These are phyloP conservation scores for Physella acuta DNA, from an alignment of 1,140 invertebrate species.

Conservation along the genomic window DNA sequence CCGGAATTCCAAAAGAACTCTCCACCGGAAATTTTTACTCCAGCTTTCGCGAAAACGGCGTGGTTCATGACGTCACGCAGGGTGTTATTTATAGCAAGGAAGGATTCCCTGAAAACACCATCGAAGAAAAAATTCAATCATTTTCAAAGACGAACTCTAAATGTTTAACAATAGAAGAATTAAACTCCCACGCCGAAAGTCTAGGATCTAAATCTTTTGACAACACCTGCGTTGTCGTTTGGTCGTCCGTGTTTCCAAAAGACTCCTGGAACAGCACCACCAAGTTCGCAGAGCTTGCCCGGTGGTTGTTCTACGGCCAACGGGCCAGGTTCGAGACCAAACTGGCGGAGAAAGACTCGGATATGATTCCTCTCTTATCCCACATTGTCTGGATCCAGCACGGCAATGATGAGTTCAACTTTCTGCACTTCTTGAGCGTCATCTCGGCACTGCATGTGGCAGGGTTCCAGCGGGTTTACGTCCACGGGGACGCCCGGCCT, in stretches of 20 bases:
- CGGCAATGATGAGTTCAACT: neutral
- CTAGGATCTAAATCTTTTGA: neutral
- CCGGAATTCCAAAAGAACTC: constrained; percentile 5
- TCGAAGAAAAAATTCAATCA: neutral
- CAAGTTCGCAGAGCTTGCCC: constrained; percentile 18
- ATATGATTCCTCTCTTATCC: constrained; percentile 16
- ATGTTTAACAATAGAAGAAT: constrained; percentile 9
- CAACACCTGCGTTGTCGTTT: constrained; percentile 7
- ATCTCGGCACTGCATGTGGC: constrained; percentile 25
- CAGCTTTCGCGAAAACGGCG: neutral
- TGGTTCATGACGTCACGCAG: neutral
- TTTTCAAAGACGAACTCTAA: neutral
- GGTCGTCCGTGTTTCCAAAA: constrained; percentile 9
- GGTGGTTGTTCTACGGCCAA: constrained; percentile 24
- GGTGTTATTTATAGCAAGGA: neutral
- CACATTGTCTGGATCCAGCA: constrained; percentile 21
- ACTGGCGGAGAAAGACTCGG: neutral
- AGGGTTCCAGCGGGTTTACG: constrained; percentile 22
- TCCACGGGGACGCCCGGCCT: constrained; percentile 20
- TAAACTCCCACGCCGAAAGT: neutral
- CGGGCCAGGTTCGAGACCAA: neutral
- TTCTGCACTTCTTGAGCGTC: constrained; percentile 21
- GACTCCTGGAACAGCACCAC: constrained; percentile 16
- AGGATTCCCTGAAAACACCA: neutral
- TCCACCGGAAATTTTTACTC: neutral